These are phyloP conservation scores for Gonatopus flavifemur DNA, from an alignment of 1,140 invertebrate genomes.

Conservation along the genomic window DNA sequence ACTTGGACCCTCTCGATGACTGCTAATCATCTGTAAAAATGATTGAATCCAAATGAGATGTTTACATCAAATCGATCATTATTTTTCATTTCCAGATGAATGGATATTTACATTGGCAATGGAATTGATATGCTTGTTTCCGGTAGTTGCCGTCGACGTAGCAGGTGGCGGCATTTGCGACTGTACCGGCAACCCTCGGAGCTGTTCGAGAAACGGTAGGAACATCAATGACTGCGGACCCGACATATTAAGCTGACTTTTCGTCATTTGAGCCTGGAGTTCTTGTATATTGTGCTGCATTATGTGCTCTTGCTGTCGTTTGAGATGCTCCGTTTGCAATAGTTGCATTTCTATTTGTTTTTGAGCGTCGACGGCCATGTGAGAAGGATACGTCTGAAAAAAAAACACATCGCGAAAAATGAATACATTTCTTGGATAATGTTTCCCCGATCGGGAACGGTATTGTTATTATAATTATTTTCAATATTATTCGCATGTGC, in stretches of 20 bases:
- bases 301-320: conserved; percentile 59
- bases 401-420: no score
- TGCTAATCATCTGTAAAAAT: conserved; percentile 48
- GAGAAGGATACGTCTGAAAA: conserved; percentile 51
- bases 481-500: no score
- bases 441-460: no score
- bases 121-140: conserved; percentile 57
- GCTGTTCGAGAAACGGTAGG: conserved; percentile 64
- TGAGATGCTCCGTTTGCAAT: conserved; percentile 58
- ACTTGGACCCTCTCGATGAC: conserved; percentile 45
- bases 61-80: neutral
- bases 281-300: conserved; percentile 63
- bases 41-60: neutral
- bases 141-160: conserved; percentile 48
- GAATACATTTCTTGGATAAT: no score
- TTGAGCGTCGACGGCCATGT: conserved; percentile 54
- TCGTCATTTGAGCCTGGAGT: conserved; percentile 59
- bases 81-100: neutral
- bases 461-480: no score
- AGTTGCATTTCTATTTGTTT: conserved; percentile 60
- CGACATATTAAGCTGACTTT: conserved; percentile 48
- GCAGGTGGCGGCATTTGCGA: conserved; percentile 43
- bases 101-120: conserved; percentile 46
- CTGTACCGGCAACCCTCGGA: conserved; percentile 51
- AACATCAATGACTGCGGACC: conserved; percentile 62